These are phyloP conservation scores for Maniola jurtina DNA, from an alignment of 1,140 invertebrate genomes.

Conservation along the genomic window DNA sequence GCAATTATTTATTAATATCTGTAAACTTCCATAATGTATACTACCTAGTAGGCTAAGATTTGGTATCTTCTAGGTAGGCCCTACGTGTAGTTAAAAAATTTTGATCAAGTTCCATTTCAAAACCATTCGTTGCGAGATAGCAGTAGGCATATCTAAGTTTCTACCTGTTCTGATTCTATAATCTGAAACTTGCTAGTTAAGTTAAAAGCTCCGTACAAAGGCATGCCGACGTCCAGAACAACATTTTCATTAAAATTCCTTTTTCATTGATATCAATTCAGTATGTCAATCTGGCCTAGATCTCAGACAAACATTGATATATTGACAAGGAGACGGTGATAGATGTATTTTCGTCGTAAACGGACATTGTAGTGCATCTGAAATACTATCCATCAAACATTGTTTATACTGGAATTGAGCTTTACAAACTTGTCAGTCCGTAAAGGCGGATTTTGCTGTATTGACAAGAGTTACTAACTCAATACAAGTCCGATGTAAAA, in stretches of 20 bases:
- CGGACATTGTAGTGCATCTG: conserved; percentile 12
- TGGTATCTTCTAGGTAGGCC: no score
- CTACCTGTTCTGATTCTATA: background rate
- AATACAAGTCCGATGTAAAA: background rate
- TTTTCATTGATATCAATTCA: conserved; percentile 24
- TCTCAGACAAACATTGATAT: conserved; percentile 18
- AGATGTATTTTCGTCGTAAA: conserved; percentile 23
- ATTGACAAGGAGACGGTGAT: conserved; percentile 24
- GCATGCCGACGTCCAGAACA: background rate
- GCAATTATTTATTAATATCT: no score
- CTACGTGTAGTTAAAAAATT: no score
- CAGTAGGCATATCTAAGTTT: no score
- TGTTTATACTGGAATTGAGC: conserved; percentile 18
- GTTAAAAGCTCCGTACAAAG: background rate
- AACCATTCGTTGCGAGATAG: no score
- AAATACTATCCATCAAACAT: conserved; percentile 23
- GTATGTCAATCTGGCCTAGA: conserved; percentile 26
- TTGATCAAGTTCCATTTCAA: no score
- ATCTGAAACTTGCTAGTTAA: background rate
- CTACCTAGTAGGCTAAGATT: no score
- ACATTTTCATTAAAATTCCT: background rate
- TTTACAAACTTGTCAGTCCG: background rate
- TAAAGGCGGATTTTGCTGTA: background rate
- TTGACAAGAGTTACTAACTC: background rate
- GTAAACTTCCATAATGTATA: no score